Evolutionary conservation across 2,888 invertebrate genomes (phyloP), one percentile per base, ranked within the genome.

Genomic region (Rhingia rostrata): DNA sequence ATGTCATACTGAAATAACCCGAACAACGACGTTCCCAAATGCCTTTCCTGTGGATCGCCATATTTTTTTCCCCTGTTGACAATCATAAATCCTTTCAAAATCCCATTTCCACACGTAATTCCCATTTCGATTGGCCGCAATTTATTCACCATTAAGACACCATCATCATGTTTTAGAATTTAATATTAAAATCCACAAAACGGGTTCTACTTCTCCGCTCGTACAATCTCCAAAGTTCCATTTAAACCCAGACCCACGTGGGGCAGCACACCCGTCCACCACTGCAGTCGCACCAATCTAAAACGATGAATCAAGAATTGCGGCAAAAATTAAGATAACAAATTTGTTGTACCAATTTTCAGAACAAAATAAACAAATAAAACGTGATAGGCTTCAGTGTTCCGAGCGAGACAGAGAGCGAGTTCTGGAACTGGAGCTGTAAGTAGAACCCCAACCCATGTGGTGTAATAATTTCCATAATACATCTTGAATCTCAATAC

Each of bases 311-410:
- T 80, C 83, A 80, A 80, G 83, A 83, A 77, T 73, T 80, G 80
- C 69, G 66, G 79, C 86, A 78, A 86, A 83, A 86, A 86, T 86
- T 80, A 79, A 86, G 86, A 86, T 86, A 86, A 86, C 72, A 82
- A 82, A 82, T 82, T 86, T 82, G 78, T 73, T 81, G 86, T 69
- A 78, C 39, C 74, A 84, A 69, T 73, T 84, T 74, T 37, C 39
- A 75, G 80, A 70, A 80, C 80, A 84, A 84, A 84, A 80, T 70
- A 80, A 80, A 70, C 80, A 75, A 74, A 80, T 75, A 80, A 80
- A 80, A 74, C 10, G 53, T 22, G 80, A 84, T 73, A 69, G 72
- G 82, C 78, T 73, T 78, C 78, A 56, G 66, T 72, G 78, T 78
- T 14, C 22, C 43, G 58, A 56, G 6, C 4, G 43, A 37, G 45